A percentile compares a stretch with the other conserved stretches of the same genome.
phyloP scores from a whole-genome alignment of 2,113 vertebrate genomes.

The Plotosus lineatus region DNA sequence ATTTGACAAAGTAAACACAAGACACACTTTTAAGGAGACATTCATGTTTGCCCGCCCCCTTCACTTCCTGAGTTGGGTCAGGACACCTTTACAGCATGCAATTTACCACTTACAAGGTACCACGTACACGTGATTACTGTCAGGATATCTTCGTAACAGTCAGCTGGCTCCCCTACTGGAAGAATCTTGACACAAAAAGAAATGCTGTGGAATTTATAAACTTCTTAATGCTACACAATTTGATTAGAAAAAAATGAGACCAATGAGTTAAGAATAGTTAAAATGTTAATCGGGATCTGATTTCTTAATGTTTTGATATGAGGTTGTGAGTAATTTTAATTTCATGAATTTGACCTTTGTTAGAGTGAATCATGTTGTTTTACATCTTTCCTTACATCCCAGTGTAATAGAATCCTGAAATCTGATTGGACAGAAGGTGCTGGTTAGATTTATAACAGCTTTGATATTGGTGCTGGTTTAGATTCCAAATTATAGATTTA shows the following conservation, averaged over 20 bases:
- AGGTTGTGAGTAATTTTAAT: background rate
- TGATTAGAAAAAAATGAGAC: background rate
- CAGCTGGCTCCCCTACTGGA: slow-evolving; percentile 5
- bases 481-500: background rate
- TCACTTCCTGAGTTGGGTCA: background rate
- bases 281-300: background rate
- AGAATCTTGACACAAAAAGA: background rate
- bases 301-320: background rate
- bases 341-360: background rate
- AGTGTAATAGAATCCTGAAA: background rate
- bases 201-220: background rate
- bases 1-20: background rate
- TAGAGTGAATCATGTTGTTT: background rate
- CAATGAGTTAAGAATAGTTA: too few relatives aligned
- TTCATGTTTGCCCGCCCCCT: background rate
- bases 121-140: background rate
- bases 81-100: background rate
- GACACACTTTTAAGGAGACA: background rate
- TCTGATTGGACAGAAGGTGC: background rate
- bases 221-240: background rate
- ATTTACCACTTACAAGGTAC: background rate
- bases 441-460: background rate
- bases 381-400: background rate
- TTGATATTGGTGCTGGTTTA: background rate
- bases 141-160: background rate